A percentile compares a stretch with the other conserved stretches of the same genome.
phyloP scores from a whole-genome alignment of 2,888 invertebrate species.

The Acronicta psi region DNA sequence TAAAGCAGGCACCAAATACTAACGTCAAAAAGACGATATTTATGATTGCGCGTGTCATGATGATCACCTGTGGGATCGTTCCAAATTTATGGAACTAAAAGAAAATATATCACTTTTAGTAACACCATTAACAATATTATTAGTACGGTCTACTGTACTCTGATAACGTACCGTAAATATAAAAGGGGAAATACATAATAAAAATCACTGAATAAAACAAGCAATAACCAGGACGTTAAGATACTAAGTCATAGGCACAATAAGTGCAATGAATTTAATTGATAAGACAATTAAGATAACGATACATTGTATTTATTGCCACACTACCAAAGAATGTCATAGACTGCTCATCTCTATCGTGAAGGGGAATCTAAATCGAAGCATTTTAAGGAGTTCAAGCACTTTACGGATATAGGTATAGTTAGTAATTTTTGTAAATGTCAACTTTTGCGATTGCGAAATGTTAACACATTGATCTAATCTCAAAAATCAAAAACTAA shows the following conservation, averaged over 20 bases:
- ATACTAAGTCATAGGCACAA: conserved; percentile 1
- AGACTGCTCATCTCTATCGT: conserved; percentile 2
- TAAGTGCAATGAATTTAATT: conserved; percentile 43
- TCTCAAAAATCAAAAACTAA: background rate
- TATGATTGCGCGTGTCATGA: conserved; percentile 25
- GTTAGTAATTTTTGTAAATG: background rate
- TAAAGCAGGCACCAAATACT: conserved; percentile 40
- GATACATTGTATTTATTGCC: conserved; percentile 14
- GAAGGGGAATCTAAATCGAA: background rate
- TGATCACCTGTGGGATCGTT: conserved; percentile 26
- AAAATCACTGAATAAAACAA: conserved; percentile 12
- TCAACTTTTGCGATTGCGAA: background rate
- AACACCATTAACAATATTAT: no score
- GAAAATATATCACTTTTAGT: conserved; percentile 13
- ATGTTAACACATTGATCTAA: background rate
- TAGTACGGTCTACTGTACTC: no score
- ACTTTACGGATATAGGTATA: no score
- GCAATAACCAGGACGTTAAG: conserved; percentile 11
- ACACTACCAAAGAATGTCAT: conserved; percentile 12
- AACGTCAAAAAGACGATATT: conserved; percentile 36
- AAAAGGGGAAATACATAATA: conserved; percentile 5
- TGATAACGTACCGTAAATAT: background rate
- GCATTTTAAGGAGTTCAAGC: background rate
- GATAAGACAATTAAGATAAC: conserved; percentile 46
- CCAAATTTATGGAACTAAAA: conserved; percentile 48